phyloP scores from a whole-genome alignment of 2,113 vertebrate species.

The Sphaerodactylus townsendi region DNA sequence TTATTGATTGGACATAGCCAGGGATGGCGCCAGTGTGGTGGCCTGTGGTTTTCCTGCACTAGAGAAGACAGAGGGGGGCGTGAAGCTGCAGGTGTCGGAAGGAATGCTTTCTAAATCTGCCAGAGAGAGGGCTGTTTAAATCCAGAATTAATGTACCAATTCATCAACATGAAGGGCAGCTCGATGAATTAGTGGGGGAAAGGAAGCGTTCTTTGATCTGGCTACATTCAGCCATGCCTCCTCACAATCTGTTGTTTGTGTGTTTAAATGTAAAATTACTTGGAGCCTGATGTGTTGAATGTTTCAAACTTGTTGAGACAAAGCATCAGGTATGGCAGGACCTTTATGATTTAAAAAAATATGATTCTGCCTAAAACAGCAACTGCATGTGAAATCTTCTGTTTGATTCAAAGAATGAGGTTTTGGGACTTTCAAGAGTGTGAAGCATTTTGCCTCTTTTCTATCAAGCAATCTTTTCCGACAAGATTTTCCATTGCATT shows the following conservation, averaged over 20 bases:
- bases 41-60: constrained; percentile 93
- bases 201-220: constrained; percentile 16
- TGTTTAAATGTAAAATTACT: constrained; percentile 50
- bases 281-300: constrained; percentile 49
- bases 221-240: constrained; percentile 29
- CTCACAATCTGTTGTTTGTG: constrained; percentile 36
- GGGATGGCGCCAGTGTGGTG: constrained; percentile 94
- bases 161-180: constrained; percentile 31
- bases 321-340: constrained; percentile 66
- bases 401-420: constrained; percentile 42
- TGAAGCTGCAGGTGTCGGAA: constrained; percentile 72
- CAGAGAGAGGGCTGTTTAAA: constrained; percentile 55
- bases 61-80: constrained; percentile 68
- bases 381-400: constrained; percentile 28
- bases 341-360: constrained; percentile 69
- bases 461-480: constrained; percentile 40
- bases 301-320: constrained; percentile 55
- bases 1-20: constrained; percentile 92
- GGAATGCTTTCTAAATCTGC: constrained; percentile 45
- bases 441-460: constrained; percentile 17
- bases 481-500: constrained; percentile 22
- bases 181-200: not conserved
- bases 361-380: constrained; percentile 54
- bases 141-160: constrained; percentile 17
- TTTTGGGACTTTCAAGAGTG: constrained; percentile 4